Conservation (phyloP, 2,888 invertebrate species). For the Notocelia uddmanniana region DNA sequence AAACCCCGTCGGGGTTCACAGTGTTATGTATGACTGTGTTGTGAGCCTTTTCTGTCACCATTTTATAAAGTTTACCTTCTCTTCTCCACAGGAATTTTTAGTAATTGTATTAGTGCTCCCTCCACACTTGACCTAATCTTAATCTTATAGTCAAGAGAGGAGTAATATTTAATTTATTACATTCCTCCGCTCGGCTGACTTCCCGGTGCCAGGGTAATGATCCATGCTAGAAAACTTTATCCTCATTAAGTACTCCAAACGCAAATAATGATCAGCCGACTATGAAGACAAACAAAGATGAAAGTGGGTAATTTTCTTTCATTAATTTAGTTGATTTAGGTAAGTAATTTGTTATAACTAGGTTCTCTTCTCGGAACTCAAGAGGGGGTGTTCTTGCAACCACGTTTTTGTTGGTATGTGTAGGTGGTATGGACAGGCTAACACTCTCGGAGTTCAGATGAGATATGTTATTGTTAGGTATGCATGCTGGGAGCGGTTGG, state of each 20-base stretch:
- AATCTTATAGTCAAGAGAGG: no score
- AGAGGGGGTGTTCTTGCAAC: background rate
- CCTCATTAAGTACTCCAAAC: constrained; percentile 3
- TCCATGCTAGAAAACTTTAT: constrained; percentile 19
- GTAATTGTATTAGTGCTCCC: no score
- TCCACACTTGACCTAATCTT: no score
- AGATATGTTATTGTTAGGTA: no score
- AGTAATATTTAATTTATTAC: background rate
- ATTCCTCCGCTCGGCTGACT: background rate
- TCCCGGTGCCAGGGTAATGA: constrained; percentile 13
- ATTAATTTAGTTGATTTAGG: constrained; percentile 14
- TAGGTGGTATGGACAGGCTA: background rate
- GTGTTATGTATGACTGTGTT: no score
- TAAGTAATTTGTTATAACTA: background rate
- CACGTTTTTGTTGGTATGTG: background rate
- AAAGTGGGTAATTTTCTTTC: constrained; percentile 6
- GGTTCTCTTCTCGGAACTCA: background rate
- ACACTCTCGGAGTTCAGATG: background rate
- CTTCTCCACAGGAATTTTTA: no score
- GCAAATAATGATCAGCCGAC: background rate
- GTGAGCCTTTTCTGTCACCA: no score
- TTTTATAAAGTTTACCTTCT: no score
- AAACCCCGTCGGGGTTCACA: no score
- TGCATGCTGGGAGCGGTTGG: no score
- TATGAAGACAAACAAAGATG: background rate